These are phyloP conservation scores for Patella pellucida DNA, from an alignment of 2,888 invertebrate species.

Conservation along the genomic window DNA sequence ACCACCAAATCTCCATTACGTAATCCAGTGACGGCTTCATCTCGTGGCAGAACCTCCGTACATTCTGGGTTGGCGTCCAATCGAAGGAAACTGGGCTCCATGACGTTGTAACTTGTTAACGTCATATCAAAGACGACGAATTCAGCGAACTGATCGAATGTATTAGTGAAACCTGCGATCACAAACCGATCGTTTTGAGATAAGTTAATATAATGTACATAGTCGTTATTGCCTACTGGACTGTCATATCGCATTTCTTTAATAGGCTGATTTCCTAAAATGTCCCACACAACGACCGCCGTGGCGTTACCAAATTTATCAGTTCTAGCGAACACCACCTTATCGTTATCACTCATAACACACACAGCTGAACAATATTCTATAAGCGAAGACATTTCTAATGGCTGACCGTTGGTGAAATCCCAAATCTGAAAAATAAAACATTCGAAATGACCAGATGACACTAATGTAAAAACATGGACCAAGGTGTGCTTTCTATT, in stretches of 20 bases:
- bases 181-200: slow-evolving; percentile 67
- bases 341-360: slow-evolving; percentile 68
- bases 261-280: slow-evolving; percentile 68
- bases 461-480: too few relatives aligned
- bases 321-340: slow-evolving; percentile 67
- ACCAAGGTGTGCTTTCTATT: too few relatives aligned
- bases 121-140: slow-evolving; percentile 70
- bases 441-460: too few relatives aligned
- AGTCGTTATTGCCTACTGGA: slow-evolving; percentile 68
- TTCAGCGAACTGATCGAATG: slow-evolving; percentile 68
- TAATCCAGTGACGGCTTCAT: slow-evolving; percentile 70
- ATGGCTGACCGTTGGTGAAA: slow-evolving; percentile 65
- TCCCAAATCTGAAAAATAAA: slow-evolving; percentile 68
- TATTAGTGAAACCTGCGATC: slow-evolving; percentile 69
- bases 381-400: slow-evolving; percentile 63
- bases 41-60: slow-evolving; percentile 67
- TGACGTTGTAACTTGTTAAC: slow-evolving; percentile 57
- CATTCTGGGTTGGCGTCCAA: slow-evolving; percentile 68
- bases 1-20: slow-evolving; percentile 69
- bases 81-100: slow-evolving; percentile 65
- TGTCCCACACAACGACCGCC: slow-evolving; percentile 69
- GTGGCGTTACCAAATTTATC: slow-evolving; percentile 69
- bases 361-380: slow-evolving; percentile 69
- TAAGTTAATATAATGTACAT: slow-evolving; percentile 64
- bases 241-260: slow-evolving; percentile 66